Conservation (phyloP, 2,888 invertebrate species). For the Dromius quadrimaculatus region DNA sequence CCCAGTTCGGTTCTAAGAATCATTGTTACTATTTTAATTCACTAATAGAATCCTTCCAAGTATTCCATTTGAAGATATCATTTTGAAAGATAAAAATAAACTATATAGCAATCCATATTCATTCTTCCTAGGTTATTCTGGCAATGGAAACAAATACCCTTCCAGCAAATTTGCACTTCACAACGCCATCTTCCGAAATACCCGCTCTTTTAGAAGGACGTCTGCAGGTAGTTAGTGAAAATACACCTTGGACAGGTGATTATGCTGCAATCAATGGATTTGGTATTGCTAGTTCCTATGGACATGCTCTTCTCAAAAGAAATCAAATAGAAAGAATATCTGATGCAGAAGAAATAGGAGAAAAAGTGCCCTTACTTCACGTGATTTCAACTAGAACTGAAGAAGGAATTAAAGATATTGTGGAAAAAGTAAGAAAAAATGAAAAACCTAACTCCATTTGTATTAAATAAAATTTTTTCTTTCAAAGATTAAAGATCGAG, state of each 20-base stretch:
- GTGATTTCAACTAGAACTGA: slow-evolving; percentile 88
- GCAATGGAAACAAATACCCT: slow-evolving; percentile 92
- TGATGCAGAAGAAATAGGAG: slow-evolving; percentile 66
- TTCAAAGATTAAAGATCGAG: neutral
- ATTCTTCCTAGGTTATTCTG: slow-evolving; percentile 65
- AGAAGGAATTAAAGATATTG: slow-evolving; percentile 76
- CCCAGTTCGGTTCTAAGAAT: too few relatives aligned
- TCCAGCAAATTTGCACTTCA: slow-evolving; percentile 91
- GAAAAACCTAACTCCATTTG: too few relatives aligned
- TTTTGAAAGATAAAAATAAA: too few relatives aligned
- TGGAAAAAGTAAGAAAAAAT: slow-evolving; percentile 66
- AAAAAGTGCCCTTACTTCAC: slow-evolving; percentile 74
- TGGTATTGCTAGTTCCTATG: slow-evolving; percentile 97
- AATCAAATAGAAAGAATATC: slow-evolving; percentile 68
- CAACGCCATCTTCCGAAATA: slow-evolving; percentile 89
- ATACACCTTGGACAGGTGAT: slow-evolving; percentile 87
- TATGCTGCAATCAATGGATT: slow-evolving; percentile 94
- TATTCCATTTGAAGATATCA: too few relatives aligned
- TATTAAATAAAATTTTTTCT: slow-evolving; percentile 5
- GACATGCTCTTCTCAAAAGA: slow-evolving; percentile 86
- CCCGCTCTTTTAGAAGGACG: slow-evolving; percentile 86
- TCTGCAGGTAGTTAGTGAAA: slow-evolving; percentile 73
- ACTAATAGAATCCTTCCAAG: too few relatives aligned
- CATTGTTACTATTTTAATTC: too few relatives aligned
- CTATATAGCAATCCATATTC: too few relatives aligned